Percentiles rank a stretch among this genome's conserved stretches.
phyloP scores from a whole-genome alignment of 1,140 invertebrate species.

The Lamellibrachia luymesi region DNA sequence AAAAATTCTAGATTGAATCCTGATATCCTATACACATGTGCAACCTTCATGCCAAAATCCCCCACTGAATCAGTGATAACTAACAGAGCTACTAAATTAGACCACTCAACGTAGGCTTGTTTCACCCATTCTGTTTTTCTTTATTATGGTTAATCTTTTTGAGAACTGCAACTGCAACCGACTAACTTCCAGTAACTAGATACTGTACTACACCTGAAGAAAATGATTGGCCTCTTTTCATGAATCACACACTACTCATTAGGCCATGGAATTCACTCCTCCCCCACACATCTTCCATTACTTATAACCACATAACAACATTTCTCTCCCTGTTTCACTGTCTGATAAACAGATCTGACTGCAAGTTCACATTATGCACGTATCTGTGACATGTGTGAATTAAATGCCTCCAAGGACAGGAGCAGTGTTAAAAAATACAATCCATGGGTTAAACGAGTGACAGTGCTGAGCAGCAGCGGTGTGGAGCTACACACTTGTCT shows the following conservation, averaged over 20 bases:
- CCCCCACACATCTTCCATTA: neutral
- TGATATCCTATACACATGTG: neutral
- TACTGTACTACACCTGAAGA: neutral
- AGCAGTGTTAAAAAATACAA: neutral
- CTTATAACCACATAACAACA: too few species aligned
- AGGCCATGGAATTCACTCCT: neutral
- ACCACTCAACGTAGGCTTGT: neutral
- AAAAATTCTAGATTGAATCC: too few species aligned
- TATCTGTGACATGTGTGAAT: neutral
- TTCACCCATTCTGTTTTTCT: neutral
- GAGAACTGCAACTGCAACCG: neutral
- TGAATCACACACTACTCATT: neutral
- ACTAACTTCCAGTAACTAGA: neutral
- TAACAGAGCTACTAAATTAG: neutral
- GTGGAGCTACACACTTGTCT: neutral
- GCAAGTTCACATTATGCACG: neutral
- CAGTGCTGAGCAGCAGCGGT: neutral
- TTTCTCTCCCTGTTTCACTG: too few species aligned
- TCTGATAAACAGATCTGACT: too few species aligned
- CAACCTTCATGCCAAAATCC: too few species aligned
- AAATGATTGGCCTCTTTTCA: neutral
- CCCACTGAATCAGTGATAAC: neutral
- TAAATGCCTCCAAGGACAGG: neutral
- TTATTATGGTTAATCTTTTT: neutral
- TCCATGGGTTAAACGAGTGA: neutral